Evolutionary conservation across 2,113 vertebrate species (phyloP), one percentile per base, ranked within the genome.

Genomic region (Ptyas mucosa): DNA sequence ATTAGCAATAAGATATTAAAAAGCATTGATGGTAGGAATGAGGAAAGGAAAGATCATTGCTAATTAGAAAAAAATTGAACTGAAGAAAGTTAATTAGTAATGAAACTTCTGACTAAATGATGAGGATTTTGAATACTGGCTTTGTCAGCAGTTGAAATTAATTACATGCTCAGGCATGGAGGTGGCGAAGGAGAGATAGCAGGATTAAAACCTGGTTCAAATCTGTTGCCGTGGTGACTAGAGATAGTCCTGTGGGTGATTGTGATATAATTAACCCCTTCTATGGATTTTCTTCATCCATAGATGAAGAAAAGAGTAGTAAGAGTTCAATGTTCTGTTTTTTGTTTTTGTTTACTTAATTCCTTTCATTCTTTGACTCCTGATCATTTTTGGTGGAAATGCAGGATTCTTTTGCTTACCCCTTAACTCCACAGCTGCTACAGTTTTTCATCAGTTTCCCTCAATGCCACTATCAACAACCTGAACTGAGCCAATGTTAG

Each of bases 81-180:
- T 96, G 88, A 90, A 97, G 95, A 94, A 97, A 98, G 96, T 98
- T 98, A 97, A 97, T 98, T 97, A 98, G 93, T 91, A 96, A 97
- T 93, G 95, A 96, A 97, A 95, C 95, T 97, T 96, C 93, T 94
- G 95, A 95, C 52, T 93, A 96, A 97, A 94, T 90, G 90, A 94
- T 95, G 95, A 92, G 95, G 93, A 95, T 96, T 96, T 95, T 95
- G 94, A 96, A 96, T 96, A 96, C 94, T 0, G 91, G 93, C 96
- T 97, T 96, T 97, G 97, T 97, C 96, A 96, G 96, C 52, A 75
- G 95, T 94, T 95, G 96, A 95, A 96, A 97, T 97, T 97, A 98
- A 98, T 98, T 97, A 97, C 96, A 97, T 94, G 96, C 96, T 97
- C 94, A 96, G 93, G 93, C 14, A 51, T 87, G 85, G 46, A 49